These are phyloP conservation scores for Gyrodactylus salaris DNA, from an alignment of 1,140 invertebrate genomes.

Conservation along the genomic window DNA sequence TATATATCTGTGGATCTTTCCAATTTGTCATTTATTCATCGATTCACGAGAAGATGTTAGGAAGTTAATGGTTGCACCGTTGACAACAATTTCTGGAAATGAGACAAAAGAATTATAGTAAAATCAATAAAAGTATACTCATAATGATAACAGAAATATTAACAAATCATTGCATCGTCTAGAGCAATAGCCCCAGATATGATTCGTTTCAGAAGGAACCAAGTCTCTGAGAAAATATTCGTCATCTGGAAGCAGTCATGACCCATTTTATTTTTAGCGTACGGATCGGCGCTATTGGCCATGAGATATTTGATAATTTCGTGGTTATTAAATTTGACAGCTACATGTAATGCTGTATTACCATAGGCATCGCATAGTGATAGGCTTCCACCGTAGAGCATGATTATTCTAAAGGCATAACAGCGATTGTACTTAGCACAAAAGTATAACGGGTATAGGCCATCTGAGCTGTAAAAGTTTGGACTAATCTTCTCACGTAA, in stretches of 20 bases:
- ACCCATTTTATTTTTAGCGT: neutral
- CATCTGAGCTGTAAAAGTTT: neutral
- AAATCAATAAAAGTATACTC: no score
- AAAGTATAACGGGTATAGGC: neutral
- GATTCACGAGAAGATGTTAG: neutral
- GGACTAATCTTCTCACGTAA: neutral
- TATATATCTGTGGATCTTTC: neutral
- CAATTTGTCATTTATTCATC: neutral
- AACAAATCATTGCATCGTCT: no score
- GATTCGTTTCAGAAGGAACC: neutral
- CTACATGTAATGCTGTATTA: neutral
- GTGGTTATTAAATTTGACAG: neutral
- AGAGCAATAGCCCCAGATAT: neutral
- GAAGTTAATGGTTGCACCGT: neutral
- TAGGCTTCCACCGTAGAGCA: neutral
- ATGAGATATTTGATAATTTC: neutral
- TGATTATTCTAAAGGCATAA: neutral
- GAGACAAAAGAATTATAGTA: neutral
- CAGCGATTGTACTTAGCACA: neutral
- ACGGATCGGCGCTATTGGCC: neutral
- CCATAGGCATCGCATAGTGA: neutral
- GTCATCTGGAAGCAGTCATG: neutral
- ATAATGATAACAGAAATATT: no score
- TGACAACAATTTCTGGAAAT: neutral
- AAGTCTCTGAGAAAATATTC: neutral